Conservation (phyloP, 2,797 vertebrate genomes). For the Buceros bicornis region DNA sequence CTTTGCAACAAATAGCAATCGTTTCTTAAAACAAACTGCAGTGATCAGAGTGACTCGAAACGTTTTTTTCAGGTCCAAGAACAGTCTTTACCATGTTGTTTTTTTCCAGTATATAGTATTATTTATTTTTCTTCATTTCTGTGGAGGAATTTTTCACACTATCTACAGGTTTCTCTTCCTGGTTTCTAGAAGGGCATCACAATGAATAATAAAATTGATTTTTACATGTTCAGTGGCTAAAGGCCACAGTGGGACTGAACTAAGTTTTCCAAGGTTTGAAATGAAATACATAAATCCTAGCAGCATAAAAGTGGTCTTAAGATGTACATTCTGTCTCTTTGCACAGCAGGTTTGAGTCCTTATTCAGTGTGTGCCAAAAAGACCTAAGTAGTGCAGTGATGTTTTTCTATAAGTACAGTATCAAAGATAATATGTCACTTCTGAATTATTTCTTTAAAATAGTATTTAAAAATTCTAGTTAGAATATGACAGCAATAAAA, state of each 20-base stretch:
- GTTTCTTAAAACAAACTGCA: background rate
- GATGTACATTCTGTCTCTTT: background rate
- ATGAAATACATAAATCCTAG: background rate
- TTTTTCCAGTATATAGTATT: background rate
- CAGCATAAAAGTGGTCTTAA: background rate
- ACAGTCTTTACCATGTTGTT: background rate
- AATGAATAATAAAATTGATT: background rate
- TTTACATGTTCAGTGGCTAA: background rate
- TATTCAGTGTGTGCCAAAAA: background rate
- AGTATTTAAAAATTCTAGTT: background rate
- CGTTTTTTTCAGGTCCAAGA: background rate
- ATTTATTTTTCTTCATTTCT: background rate
- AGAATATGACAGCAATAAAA: background rate
- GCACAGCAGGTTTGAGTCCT: background rate
- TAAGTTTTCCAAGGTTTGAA: background rate
- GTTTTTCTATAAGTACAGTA: background rate
- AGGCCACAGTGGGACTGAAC: background rate
- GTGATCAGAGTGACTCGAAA: background rate
- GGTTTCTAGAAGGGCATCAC: background rate
- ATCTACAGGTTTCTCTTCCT: background rate
- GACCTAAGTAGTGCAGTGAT: background rate
- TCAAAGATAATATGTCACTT: background rate
- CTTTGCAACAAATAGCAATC: background rate
- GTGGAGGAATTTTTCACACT: background rate
- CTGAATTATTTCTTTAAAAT: background rate